A percentile compares a stretch with the other conserved stretches of the same genome.
phyloP scores from a whole-genome alignment of 2,888 invertebrate species.

The Bursaphelenchus okinawaensis region DNA sequence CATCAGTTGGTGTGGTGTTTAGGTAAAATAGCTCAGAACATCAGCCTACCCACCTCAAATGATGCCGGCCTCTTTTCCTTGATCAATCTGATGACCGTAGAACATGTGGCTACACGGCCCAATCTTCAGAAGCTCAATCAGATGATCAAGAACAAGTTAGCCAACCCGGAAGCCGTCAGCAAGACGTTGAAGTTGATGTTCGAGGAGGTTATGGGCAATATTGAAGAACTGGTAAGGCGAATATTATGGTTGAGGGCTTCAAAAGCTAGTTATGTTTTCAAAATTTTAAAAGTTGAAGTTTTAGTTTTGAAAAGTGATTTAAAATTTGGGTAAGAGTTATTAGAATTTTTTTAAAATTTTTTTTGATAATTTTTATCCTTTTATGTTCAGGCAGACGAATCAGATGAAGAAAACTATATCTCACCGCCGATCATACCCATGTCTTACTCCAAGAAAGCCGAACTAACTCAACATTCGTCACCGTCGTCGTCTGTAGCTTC shows the following conservation, averaged over 20 bases:
- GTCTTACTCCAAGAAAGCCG: conserved; percentile 3
- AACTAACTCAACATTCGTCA: neutral
- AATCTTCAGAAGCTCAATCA: conserved; percentile 48
- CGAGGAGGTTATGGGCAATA: conserved; percentile 54
- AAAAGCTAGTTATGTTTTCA: too few relatives aligned
- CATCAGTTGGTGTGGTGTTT: conserved; percentile 36
- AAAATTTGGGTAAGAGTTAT: too few relatives aligned
- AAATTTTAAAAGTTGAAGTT: too few relatives aligned
- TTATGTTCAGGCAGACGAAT: conserved; percentile 10
- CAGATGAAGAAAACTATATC: conserved; percentile 4
- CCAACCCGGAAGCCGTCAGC: conserved; percentile 33
- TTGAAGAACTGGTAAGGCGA: conserved; percentile 38
- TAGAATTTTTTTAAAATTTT: too few relatives aligned
- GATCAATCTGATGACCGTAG: conserved; percentile 50
- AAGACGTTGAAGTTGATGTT: conserved; percentile 42
- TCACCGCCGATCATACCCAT: neutral
- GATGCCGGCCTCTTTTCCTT: conserved; percentile 52
- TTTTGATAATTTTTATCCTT: neutral
- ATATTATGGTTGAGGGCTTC: too few relatives aligned
- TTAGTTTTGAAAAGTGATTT: too few relatives aligned
- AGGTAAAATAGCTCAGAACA: conserved; percentile 23
- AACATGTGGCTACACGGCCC: conserved; percentile 39
- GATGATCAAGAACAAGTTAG: conserved; percentile 46
- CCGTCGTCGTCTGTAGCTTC: neutral
- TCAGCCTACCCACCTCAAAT: conserved; percentile 17